Base-by-base conservation (phyloP, 1,140 invertebrate genomes). In the Drosophila mayri region DNA sequence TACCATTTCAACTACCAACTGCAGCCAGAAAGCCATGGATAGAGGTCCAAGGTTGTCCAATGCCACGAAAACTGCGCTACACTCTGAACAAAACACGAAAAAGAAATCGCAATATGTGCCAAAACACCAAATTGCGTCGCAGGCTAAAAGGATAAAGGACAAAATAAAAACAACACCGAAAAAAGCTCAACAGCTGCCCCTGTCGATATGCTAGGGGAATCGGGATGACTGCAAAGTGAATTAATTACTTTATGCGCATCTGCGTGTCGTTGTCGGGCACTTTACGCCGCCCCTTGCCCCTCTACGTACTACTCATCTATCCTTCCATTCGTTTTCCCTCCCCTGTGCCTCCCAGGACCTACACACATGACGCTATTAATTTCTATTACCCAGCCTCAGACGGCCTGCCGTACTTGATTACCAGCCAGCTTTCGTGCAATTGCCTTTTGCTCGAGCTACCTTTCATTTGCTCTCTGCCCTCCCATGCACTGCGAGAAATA, bases 221-320 rank as follows among this genome's bases (percentile, higher is more conserved):
- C 30, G 66, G 50, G 28, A 41, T 38, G 66, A 47, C 18, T 68
- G 63, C 64, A 54, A 55, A 57, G 66, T 61, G 58, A 79, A 78
- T 65, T 79, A 85, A 84, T 84, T 85, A 85, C 81, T 84, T 84
- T 76, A 84, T 84, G 81, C 81, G 81, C 81, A 84, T 85, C 81
- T 85, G 82, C 77, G 78, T 81, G 78, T 66, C 66, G 60, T 59
- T 58, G 47, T 58, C 60, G 81, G 60, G 50, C 76, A 76, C 70
- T 84, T 82, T 82, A 75, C 63, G 68, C 54, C 28, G 38, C 40
- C 46, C 35, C 38, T 55, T 4, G 12, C 52, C 35, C 35, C 20
- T 38, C 9, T 38, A 11, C 14, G n/a, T 28, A 32, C 35, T 11
- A 20, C 54, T 49, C n/a, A 40, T 55, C 57, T 37, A 32, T 46